Conservation (phyloP, 2,797 vertebrate species). For the Pagetopsis macropterus region DNA sequence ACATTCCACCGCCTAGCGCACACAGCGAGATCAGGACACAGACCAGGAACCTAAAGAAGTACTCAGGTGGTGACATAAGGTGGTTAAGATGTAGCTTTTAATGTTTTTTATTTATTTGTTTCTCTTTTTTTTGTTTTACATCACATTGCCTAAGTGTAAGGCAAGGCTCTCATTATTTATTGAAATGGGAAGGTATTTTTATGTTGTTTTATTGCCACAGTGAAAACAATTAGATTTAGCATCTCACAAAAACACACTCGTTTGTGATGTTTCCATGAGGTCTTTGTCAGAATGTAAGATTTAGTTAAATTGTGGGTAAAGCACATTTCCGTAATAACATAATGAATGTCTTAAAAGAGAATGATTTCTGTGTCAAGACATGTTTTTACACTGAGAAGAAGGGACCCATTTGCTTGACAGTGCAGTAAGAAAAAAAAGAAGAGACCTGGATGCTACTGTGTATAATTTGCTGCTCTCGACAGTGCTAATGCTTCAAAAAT, state of each 20-base stretch:
- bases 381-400: constrained; percentile 68
- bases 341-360: constrained; percentile 76
- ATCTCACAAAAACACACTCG: constrained; percentile 56
- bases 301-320: constrained; percentile 69
- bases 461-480: constrained; percentile 79
- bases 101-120: constrained; percentile 75
- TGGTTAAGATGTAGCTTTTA: constrained; percentile 85
- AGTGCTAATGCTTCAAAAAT: constrained; percentile 82
- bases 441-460: constrained; percentile 81
- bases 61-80: constrained; percentile 89
- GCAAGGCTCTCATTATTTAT: constrained; percentile 78
- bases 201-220: constrained; percentile 57
- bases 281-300: constrained; percentile 76
- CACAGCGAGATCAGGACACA: constrained; percentile 71
- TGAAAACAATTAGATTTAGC: constrained; percentile 60
- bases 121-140: constrained; percentile 74
- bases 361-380: constrained; percentile 63
- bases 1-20: constrained; percentile 79
- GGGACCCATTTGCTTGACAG: constrained; percentile 62
- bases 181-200: constrained; percentile 63
- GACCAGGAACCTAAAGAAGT: constrained; percentile 84
- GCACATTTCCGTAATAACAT: constrained; percentile 80
- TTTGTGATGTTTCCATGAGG: constrained; percentile 57
- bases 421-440: constrained; percentile 51
- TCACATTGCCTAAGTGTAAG: constrained; percentile 85